phyloP scores from a whole-genome alignment of 2,888 invertebrate genomes.

The Cotesia congregata region DNA sequence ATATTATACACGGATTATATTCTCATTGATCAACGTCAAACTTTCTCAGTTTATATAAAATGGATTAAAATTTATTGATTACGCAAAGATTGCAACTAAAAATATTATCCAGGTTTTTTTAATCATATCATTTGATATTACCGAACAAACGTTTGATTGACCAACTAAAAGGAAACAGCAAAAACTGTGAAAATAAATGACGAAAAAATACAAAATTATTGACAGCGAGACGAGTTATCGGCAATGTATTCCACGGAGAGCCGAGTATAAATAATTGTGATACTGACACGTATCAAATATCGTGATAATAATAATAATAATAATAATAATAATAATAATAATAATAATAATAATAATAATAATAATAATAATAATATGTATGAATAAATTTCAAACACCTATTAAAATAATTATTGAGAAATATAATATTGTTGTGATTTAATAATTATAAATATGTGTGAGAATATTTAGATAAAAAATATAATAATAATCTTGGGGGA shows the following conservation, averaged over 20 bases:
- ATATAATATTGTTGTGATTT: background rate
- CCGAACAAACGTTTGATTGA: constrained; percentile 46
- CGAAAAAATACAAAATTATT: background rate
- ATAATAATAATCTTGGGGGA: background rate
- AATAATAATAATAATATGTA: constrained; percentile 1
- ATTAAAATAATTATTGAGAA: background rate
- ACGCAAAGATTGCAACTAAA: no score
- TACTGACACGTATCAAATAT: constrained; percentile 48
- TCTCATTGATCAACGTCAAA: background rate
- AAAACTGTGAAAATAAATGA: background rate
- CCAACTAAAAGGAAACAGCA: constrained; percentile 21
- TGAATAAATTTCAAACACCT: background rate
- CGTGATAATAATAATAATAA: constrained; percentile 23
- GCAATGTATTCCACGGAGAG: constrained; percentile 27
- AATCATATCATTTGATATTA: constrained; percentile 47
- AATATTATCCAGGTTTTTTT: constrained; percentile 11
- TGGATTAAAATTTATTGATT: background rate
- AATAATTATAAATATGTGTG: background rate
- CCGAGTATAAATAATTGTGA: constrained; percentile 48
- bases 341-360: no score
- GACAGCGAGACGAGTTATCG: background rate
- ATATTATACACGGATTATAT: background rate
- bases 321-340: no score
- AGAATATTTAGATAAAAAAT: background rate
- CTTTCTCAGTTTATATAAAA: background rate